Evolutionary conservation across 2,113 vertebrate genomes (phyloP).

Genomic region (Psophia crepitans): DNA sequence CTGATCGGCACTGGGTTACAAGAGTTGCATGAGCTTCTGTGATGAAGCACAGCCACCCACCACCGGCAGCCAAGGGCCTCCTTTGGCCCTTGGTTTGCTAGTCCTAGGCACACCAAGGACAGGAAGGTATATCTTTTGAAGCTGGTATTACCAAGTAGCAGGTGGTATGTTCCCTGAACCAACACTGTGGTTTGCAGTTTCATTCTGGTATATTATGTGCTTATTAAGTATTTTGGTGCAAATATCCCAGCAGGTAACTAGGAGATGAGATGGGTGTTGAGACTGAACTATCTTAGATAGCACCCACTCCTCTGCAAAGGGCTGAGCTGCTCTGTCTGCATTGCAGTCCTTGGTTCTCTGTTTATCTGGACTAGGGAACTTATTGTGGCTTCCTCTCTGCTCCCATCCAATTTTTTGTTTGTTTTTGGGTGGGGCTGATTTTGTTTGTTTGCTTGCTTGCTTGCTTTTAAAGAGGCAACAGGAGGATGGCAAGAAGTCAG

Average conservation of each 20-base stretch:
- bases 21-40: not conserved
- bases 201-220: not conserved
- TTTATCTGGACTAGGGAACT: not conserved
- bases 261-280: not conserved
- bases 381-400: rapidly evolving
- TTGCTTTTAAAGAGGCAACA: not conserved
- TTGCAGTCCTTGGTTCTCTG: not conserved
- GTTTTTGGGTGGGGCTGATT: too few species aligned
- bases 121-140: not conserved
- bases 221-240: not conserved
- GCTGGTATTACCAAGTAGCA: not conserved
- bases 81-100: not conserved
- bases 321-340: not conserved
- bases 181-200: not conserved
- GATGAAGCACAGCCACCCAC: not conserved
- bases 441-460: too few species aligned
- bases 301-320: not conserved
- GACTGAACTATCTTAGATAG: not conserved
- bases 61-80: not conserved
- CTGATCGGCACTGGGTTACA: not conserved
- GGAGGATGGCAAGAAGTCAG: not conserved
- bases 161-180: not conserved
- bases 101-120: not conserved
- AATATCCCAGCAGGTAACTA: not conserved
- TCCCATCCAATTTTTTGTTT: not conserved